Evolutionary conservation across 1,140 invertebrate genomes (phyloP), one percentile per base, ranked within the genome.

Genomic region (Drosophila novamexicana): DNA sequence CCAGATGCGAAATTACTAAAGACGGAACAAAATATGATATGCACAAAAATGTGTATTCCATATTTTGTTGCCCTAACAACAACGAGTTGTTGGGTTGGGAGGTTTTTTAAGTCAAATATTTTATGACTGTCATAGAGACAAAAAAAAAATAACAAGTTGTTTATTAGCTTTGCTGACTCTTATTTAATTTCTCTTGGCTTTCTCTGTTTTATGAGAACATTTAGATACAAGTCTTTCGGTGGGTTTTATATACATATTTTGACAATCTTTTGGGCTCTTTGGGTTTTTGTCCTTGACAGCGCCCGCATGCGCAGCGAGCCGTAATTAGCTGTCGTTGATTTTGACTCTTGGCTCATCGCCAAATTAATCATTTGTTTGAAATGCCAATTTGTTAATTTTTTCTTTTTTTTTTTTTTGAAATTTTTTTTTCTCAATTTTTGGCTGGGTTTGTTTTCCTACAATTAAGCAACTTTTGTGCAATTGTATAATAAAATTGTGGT

Each of bases 341-440:
- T 52, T 64, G 54, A 32, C 69, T 70, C 39, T 79, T 77, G 75
- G 77, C 75, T 79, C 77, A 77, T 79, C 77, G 75, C 36, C 75
- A 77, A 79, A 79, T 79, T 79, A 77, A 79, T 79, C 77, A 77
- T 79, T 76, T 79, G 49, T 61, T 52, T 40, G 32, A 77, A 79
- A 77, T 79, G 77, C 74, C 77, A 77, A 68, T 76, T 77, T 71
- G 63, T 45, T 64, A 59, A 49, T 69, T 78, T 65, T 58, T 47
- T 44, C 22, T 29, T 29, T 29, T 29, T 5, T 29, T n/a, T 40
- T 10, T 14, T 14, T 14, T 14, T 14, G 14, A 14, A n/a, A 37
- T 50, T 68, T 62, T 57, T 57, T 44, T 57, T 8, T 50, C 22
- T 12, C 29, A 44, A 59, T 68, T 58, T 54, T 66, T 73, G 42